Percentiles rank a stretch among this genome's conserved stretches.
Evolutionary conservation across 1,140 invertebrate genomes (phyloP).

Genomic region (Bombus confusus): DNA sequence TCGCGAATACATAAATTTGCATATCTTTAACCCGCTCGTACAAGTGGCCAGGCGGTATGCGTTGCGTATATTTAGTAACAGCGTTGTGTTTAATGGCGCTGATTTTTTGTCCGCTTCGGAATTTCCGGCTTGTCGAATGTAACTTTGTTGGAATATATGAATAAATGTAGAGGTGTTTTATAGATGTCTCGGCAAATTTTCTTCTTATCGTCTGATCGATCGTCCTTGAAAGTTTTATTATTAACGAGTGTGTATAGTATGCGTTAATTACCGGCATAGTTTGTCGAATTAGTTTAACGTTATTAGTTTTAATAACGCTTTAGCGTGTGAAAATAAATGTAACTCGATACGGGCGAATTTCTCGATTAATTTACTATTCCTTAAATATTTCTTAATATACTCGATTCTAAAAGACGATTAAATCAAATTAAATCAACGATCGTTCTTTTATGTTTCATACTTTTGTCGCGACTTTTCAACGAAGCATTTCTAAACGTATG

Average conservation of each 20-base stretch:
- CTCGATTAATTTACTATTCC: background rate
- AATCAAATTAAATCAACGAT: background rate
- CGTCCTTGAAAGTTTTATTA: no score
- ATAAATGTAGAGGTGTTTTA: no score
- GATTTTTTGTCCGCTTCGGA: background rate
- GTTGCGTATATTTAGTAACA: background rate
- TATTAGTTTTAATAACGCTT: no score
- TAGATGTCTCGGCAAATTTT: no score
- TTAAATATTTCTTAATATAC: background rate
- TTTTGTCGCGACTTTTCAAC: background rate
- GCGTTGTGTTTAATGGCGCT: background rate
- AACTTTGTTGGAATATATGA: background rate
- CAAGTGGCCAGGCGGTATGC: background rate
- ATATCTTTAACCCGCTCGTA: conserved; percentile 18
- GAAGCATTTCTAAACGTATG: background rate
- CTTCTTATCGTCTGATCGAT: no score
- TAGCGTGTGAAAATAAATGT: background rate
- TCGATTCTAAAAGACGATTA: background rate
- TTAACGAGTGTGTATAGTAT: no score
- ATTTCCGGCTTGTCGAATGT: background rate
- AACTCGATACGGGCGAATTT: background rate
- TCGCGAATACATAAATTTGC: conserved; percentile 24
- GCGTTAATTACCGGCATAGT: no score
- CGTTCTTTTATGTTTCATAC: background rate
- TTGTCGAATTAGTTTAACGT: background rate